phyloP scores from a whole-genome alignment of 1,140 invertebrate genomes.

The Ceratina australensis region DNA sequence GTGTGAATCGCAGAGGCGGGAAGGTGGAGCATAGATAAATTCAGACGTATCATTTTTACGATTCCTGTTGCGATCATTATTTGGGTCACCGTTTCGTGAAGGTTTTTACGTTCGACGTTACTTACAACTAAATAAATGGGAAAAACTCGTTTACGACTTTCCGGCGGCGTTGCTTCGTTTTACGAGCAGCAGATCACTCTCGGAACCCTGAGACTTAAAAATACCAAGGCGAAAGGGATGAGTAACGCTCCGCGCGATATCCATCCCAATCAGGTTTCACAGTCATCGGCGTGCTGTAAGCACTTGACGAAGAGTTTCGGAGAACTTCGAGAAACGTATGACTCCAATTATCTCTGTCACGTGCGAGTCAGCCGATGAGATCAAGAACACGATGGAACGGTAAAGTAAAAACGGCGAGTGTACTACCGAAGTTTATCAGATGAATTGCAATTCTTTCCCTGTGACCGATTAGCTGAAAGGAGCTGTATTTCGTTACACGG shows the following conservation, averaged over 20 bases:
- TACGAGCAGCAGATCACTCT: neutral
- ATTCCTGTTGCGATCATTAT: slow-evolving; percentile 33
- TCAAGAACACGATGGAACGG: too few relatives aligned
- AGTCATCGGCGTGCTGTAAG: slow-evolving; percentile 5
- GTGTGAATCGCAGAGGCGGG: neutral
- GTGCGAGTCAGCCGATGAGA: slow-evolving; percentile 24
- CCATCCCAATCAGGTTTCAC: neutral
- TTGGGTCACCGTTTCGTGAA: slow-evolving; percentile 37
- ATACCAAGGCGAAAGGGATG: neutral
- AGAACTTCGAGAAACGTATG: slow-evolving; percentile 41
- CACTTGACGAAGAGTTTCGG: slow-evolving; percentile 15
- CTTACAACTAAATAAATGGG: too few relatives aligned
- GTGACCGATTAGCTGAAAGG: neutral
- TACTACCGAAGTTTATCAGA: neutral
- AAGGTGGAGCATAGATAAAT: neutral
- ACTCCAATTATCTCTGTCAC: slow-evolving; percentile 56
- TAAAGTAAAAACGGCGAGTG: neutral
- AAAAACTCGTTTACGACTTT: too few relatives aligned
- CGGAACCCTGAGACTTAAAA: neutral
- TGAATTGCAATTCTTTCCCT: neutral
- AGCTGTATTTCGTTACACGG: neutral
- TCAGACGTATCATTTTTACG: slow-evolving; percentile 21
- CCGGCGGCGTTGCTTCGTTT: neutral
- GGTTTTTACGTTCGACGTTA: slow-evolving; percentile 30
- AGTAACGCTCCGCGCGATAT: neutral